Evolutionary conservation across 2,888 invertebrate genomes (phyloP).

Genomic region (Synanthedon formicaeformis): DNA sequence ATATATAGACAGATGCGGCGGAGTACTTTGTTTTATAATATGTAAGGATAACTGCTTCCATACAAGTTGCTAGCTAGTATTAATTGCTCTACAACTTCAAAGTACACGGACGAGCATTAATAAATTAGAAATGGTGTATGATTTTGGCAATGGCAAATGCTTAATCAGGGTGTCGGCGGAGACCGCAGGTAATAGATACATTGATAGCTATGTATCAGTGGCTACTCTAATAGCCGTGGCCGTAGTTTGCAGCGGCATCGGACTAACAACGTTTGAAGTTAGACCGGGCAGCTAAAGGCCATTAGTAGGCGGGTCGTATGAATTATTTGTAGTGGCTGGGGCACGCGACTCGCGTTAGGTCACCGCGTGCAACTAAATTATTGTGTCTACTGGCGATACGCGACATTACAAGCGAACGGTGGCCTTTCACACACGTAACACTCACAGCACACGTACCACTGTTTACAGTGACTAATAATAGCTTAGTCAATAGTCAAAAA

Average conservation of each 20-base stretch:
- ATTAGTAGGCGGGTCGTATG: conserved; percentile 58
- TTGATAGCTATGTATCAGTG: not conserved
- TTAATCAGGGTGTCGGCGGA: not conserved
- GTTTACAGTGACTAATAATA: no score
- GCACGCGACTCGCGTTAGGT: conserved; percentile 33
- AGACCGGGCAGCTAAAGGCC: conserved; percentile 58
- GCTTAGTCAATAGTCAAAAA: no score
- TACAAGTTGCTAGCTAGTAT: no score
- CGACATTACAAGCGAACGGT: not conserved
- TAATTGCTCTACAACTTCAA: no score
- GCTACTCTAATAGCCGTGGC: conserved; percentile 19
- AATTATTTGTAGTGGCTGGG: conserved; percentile 56
- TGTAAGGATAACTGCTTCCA: no score
- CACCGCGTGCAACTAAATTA: conserved; percentile 22
- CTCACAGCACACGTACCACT: no score
- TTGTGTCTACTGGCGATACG: conserved; percentile 18
- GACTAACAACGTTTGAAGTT: conserved; percentile 58
- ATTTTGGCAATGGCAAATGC: conserved; percentile 11
- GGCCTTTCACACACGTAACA: no score
- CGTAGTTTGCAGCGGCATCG: conserved; percentile 43
- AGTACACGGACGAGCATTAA: no score
- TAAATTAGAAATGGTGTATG: conserved; percentile 4
- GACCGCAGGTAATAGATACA: not conserved
- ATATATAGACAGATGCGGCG: no score
- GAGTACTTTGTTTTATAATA: no score